Conservation (phyloP, 1,140 invertebrate species). For the Cyclargus thomasi region DNA sequence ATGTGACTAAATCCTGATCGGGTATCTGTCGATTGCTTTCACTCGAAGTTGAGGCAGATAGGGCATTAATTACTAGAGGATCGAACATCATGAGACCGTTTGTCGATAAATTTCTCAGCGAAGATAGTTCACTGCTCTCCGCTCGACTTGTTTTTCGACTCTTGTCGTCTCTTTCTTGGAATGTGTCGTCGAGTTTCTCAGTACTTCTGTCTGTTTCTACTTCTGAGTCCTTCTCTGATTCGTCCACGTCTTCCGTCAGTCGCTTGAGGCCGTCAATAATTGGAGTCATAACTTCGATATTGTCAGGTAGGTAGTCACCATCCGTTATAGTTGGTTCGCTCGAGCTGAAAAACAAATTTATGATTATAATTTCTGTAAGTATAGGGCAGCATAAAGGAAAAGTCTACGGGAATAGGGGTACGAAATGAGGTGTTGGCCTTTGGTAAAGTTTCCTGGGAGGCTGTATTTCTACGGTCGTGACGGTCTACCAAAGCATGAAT, state of each 20-base stretch:
- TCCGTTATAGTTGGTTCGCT: conserved; percentile 62
- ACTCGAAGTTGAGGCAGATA: conserved; percentile 43
- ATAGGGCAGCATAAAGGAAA: no score
- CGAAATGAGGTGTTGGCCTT: no score
- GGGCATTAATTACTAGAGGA: conserved; percentile 61
- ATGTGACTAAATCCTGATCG: conserved; percentile 65
- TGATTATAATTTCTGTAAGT: no score
- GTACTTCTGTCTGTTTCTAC: conserved; percentile 26
- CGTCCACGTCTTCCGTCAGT: conserved; percentile 42
- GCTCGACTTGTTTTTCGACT: conserved; percentile 59
- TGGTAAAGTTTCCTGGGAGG: no score
- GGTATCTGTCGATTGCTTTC: conserved; percentile 56
- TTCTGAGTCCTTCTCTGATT: conserved; percentile 37
- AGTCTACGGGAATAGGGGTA: no score
- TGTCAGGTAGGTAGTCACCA: conserved; percentile 66
- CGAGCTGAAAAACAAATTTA: conserved; percentile 40
- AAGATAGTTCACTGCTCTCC: conserved; percentile 53
- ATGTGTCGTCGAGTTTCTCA: conserved; percentile 43
- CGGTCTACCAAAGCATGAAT: no score
- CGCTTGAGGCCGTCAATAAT: conserved; percentile 63
- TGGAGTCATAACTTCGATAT: conserved; percentile 68
- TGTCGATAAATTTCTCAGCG: conserved; percentile 65
- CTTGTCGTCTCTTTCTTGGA: conserved; percentile 47
- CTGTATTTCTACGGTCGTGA: no score
- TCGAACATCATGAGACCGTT: conserved; percentile 73